Evolutionary conservation across 2,113 vertebrate genomes (phyloP).

Genomic region (Sialia sialis): DNA sequence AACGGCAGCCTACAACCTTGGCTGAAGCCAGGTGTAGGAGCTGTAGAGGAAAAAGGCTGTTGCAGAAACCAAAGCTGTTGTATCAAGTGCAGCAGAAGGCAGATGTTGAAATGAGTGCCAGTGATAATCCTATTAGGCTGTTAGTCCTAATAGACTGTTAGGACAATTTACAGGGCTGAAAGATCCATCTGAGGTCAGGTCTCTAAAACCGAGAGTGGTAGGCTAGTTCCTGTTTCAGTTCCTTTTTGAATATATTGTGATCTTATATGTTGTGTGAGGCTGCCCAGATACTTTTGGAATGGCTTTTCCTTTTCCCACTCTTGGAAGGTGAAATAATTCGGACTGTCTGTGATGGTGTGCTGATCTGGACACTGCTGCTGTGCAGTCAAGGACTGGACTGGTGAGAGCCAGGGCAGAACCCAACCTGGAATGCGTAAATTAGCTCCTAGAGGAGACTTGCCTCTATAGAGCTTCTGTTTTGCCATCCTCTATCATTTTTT

Average conservation of each 20-base stretch:
- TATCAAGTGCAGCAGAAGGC: background rate
- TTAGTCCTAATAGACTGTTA: background rate
- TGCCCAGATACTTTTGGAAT: background rate
- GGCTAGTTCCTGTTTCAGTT: background rate
- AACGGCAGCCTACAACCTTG: background rate
- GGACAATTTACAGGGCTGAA: background rate
- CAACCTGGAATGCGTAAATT: background rate
- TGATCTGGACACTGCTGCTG: background rate
- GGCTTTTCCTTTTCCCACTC: background rate
- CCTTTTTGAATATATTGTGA: background rate
- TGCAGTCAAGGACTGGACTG: background rate
- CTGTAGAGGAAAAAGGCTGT: background rate
- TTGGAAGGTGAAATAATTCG: background rate
- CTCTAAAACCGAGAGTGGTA: rapidly evolving
- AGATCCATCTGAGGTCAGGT: background rate
- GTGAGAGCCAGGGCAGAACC: background rate
- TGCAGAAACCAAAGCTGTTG: background rate
- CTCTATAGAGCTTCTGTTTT: background rate
- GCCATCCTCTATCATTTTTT: background rate
- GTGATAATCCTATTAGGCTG: too few relatives aligned
- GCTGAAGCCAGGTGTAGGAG: background rate
- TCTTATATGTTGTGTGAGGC: background rate
- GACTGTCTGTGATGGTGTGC: rapidly evolving
- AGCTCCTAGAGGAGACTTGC: background rate
- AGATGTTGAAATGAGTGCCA: background rate